A percentile compares a stretch with the other conserved stretches of the same genome.
Evolutionary conservation across 2,888 invertebrate genomes (phyloP).

Genomic region (Oscheius sp.): DNA sequence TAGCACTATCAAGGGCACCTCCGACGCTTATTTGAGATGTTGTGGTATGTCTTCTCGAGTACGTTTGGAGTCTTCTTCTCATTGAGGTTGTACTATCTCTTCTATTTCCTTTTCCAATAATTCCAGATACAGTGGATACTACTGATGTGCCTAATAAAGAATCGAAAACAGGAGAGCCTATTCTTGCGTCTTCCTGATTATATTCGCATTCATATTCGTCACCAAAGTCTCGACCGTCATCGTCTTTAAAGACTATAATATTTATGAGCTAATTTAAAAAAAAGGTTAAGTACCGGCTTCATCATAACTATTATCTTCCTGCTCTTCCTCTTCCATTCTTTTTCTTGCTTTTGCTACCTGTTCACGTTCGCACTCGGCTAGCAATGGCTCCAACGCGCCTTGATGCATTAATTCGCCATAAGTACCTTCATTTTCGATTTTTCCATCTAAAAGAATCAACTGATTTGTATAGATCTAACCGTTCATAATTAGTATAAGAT

Average conservation of each 20-base stretch:
- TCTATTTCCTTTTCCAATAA: slow-evolving; percentile 47
- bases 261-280: neutral
- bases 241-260: slow-evolving; percentile 5
- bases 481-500: slow-evolving; percentile 88
- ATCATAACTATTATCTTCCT: slow-evolving; percentile 39
- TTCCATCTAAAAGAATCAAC: slow-evolving; percentile 48
- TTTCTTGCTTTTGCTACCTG: slow-evolving; percentile 42
- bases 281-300: slow-evolving; percentile 35
- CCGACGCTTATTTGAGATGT: slow-evolving; percentile 5
- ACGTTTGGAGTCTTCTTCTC: slow-evolving; percentile 36
- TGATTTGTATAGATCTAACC: slow-evolving; percentile 59
- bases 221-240: neutral
- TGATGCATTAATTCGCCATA: slow-evolving; percentile 63
- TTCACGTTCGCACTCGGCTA: slow-evolving; percentile 64
- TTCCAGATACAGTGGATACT: slow-evolving; percentile 68
- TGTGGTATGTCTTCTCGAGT: slow-evolving; percentile 37
- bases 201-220: too few species aligned
- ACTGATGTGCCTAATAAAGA: slow-evolving; percentile 62
- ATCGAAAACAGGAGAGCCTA: slow-evolving; percentile 44
- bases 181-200: slow-evolving; percentile 54
- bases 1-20: slow-evolving; percentile 18
- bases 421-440: slow-evolving; percentile 61
- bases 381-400: slow-evolving; percentile 61
- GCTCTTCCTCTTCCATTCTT: slow-evolving; percentile 42
- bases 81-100: slow-evolving; percentile 39